Evolutionary conservation across 1,140 invertebrate species (phyloP).

Genomic region (Monomorium pharaonis): DNA sequence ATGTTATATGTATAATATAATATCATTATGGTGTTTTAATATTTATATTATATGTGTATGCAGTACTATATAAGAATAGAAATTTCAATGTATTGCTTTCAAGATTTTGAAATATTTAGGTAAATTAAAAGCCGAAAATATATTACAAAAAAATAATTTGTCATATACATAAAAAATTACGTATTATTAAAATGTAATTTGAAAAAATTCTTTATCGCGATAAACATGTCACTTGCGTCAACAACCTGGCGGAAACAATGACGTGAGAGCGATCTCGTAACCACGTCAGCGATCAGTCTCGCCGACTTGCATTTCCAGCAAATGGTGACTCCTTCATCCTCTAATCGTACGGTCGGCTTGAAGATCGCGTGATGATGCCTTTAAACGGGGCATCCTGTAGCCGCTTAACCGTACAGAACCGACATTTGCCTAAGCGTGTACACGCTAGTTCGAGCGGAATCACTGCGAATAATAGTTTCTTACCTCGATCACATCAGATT

Average conservation of each 20-base stretch:
- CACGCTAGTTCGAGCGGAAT: constrained; percentile 70
- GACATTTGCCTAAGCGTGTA: constrained; percentile 74
- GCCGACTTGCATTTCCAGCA: constrained; percentile 7
- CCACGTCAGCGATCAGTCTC: constrained; percentile 2
- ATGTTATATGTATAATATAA: no score
- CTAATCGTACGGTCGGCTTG: constrained; percentile 60
- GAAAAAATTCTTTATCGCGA: background rate
- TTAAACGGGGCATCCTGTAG: constrained; percentile 72
- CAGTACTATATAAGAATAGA: background rate
- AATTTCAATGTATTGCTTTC: background rate
- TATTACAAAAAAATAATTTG: background rate
- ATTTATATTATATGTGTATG: no score
- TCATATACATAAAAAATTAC: background rate
- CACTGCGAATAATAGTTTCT: constrained; percentile 62
- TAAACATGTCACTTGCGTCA: background rate
- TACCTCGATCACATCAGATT: constrained; percentile 33
- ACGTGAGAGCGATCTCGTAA: constrained; percentile 61
- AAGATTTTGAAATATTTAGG: background rate
- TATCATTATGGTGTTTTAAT: no score
- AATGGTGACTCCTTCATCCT: constrained; percentile 51
- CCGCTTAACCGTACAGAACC: constrained; percentile 77
- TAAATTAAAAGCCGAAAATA: background rate
- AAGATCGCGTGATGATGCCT: constrained; percentile 74
- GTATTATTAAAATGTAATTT: background rate
- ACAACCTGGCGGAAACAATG: constrained; percentile 28